Evolutionary conservation across 2,113 vertebrate species (phyloP), one percentile per base, ranked within the genome.

Genomic region (Bombycilla garrulus): DNA sequence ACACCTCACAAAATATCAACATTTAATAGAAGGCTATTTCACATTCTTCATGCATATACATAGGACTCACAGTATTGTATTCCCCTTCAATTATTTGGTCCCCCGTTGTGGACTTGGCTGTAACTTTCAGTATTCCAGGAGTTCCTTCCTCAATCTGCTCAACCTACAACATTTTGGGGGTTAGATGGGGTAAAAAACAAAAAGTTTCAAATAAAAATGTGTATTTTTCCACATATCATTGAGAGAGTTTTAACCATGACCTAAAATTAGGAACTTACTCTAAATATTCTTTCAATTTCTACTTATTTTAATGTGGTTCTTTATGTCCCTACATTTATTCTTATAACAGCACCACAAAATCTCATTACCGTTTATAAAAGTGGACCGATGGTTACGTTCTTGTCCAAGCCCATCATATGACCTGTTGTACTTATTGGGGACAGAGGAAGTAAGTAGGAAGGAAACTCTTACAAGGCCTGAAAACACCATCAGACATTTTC

Each of bases 31-130:
- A 93, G 40, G 12, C 24, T 80, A n/a, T 54, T 92, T 65, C 40
- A 66, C 3, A 6, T 65, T 82, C n/a, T 51, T 86, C 42, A 74
- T 14, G 7, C 50, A 62, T 36, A 22, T 0, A 51, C 48, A 76
- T 25, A 67, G 72, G 23, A 96, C 98, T 97, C 94, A 99, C 98
- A 48, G 98, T 99, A 61, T 99, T 98, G 82, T 98, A 99, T 91
- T 98, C 97, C 12, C 85, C 98, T 91, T 98, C 97, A 4, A 97
- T 86, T 33, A 92, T 92, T 73, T 98, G 56, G 15, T 92, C 74
- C 18, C 93, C 93, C 0, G 66, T 74, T 21, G 97, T 96, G 61
- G 98, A 98, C 72, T 96, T 90, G 64, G 98, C 98, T 64, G 79
- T 95, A 83, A 98, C 98, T 91, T 67, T 98, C 66, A 98, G 66